Conservation (phyloP, 2,113 vertebrate species). For the Corythornis cristatus region DNA sequence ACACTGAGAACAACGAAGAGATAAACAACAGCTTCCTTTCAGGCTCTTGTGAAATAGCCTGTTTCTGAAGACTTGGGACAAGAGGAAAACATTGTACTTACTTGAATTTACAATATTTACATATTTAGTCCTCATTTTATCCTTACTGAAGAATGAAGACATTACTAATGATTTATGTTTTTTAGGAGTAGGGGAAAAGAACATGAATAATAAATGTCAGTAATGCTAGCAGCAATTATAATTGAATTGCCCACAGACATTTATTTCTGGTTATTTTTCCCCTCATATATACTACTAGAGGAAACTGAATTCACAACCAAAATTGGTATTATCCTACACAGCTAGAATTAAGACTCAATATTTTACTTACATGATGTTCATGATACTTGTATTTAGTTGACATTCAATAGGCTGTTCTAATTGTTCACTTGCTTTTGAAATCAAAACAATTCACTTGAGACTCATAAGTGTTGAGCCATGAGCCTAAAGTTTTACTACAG, state of each 20-base stretch:
- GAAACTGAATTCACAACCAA: neutral
- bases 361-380: neutral
- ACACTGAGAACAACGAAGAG: neutral
- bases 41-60: neutral
- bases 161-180: neutral
- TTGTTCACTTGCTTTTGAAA: neutral
- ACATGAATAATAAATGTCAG: slow-evolving; percentile 3
- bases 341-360: neutral
- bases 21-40: neutral
- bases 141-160: neutral
- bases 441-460: neutral
- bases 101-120: neutral
- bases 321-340: neutral
- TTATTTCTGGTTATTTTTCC: neutral
- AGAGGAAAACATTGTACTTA: neutral
- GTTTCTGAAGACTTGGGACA: neutral
- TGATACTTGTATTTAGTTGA: neutral
- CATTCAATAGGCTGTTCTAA: neutral
- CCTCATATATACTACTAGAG: neutral
- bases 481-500: neutral
- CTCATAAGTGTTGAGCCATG: neutral
- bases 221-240: neutral
- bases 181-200: neutral
- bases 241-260: neutral
- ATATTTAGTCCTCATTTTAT: neutral